A percentile compares a stretch with the other conserved stretches of the same genome.
Conservation (phyloP, 2,797 vertebrate genomes). For the Sternotherus odoratus region DNA sequence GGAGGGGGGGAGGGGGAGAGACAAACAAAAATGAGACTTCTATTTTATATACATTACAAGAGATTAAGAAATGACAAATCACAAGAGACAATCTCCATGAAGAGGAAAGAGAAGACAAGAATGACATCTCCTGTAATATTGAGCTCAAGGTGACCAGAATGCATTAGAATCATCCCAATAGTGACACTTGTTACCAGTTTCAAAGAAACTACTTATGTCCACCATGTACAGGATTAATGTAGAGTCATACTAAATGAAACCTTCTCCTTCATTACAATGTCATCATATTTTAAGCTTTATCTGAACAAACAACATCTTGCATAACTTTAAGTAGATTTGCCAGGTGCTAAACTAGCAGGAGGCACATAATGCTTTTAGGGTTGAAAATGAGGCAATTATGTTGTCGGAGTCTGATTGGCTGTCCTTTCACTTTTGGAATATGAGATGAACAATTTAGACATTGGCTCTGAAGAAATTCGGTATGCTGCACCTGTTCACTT, state of each 20-base stretch:
- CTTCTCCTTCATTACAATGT: constrained; percentile 72
- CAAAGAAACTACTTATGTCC: constrained; percentile 56
- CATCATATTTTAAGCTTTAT: constrained; percentile 61
- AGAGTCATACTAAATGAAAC: constrained; percentile 73
- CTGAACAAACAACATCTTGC: constrained; percentile 42
- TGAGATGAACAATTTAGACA: constrained; percentile 50
- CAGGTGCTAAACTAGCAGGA: constrained; percentile 78
- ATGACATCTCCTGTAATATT: constrained; percentile 58
- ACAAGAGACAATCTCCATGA: constrained; percentile 43
- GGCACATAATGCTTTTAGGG: constrained; percentile 72
- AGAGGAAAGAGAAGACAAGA: constrained; percentile 25
- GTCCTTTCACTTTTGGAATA: constrained; percentile 51
- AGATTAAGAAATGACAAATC: constrained; percentile 51
- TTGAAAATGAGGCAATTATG: constrained; percentile 63
- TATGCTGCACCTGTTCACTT: constrained; percentile 71
- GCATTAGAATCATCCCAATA: constrained; percentile 62
- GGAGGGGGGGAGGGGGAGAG: too few relatives aligned
- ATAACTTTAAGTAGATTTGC: constrained; percentile 75
- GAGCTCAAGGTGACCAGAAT: constrained; percentile 55
- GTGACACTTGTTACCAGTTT: constrained; percentile 58
- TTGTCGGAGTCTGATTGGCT: constrained; percentile 44
- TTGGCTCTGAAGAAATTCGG: constrained; percentile 46
- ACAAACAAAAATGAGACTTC: not conserved
- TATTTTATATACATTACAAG: constrained; percentile 34
- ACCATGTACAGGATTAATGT: constrained; percentile 36